Evolutionary conservation across 2,888 invertebrate species (phyloP).

Genomic region (Stramonita haemastoma): DNA sequence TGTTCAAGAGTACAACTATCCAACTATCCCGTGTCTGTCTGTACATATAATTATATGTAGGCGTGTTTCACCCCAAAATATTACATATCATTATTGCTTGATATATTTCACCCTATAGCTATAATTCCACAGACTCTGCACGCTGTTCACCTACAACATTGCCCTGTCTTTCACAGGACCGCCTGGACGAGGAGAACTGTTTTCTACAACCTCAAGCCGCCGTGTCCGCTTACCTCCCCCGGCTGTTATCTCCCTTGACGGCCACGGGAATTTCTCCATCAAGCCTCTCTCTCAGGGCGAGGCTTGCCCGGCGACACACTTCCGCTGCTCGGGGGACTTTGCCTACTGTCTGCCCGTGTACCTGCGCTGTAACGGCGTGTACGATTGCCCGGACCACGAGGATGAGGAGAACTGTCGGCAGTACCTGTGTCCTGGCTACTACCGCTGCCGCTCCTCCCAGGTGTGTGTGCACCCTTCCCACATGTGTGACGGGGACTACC

Average conservation of each 20-base stretch:
- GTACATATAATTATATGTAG: no score
- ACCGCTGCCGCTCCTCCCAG: slow-evolving; percentile 38
- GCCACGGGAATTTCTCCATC: slow-evolving; percentile 45
- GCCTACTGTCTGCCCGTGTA: slow-evolving; percentile 50
- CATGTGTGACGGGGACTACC: slow-evolving; percentile 47
- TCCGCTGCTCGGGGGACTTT: slow-evolving; percentile 34
- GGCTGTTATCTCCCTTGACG: slow-evolving; percentile 45
- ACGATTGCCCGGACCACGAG: slow-evolving; percentile 46
- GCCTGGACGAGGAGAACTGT: slow-evolving; percentile 61
- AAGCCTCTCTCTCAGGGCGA: neutral
- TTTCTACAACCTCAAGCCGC: slow-evolving; percentile 27
- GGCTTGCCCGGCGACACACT: slow-evolving; percentile 43
- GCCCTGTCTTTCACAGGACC: slow-evolving; percentile 48
- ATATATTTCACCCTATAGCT: no score
- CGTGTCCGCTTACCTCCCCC: slow-evolving; percentile 43
- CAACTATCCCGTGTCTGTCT: no score
- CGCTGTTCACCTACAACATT: no score
- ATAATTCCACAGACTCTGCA: no score
- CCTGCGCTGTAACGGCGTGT: slow-evolving; percentile 45
- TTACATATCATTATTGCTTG: no score
- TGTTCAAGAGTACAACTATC: no score
- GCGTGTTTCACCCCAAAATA: no score
- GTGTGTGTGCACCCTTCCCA: slow-evolving; percentile 46
- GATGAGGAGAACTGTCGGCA: slow-evolving; percentile 40
- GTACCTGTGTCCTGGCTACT: slow-evolving; percentile 45